Percentiles rank a stretch among this genome's conserved stretches.
phyloP scores from a whole-genome alignment of 2,797 vertebrate species.

The Benthosema pterotum region DNA sequence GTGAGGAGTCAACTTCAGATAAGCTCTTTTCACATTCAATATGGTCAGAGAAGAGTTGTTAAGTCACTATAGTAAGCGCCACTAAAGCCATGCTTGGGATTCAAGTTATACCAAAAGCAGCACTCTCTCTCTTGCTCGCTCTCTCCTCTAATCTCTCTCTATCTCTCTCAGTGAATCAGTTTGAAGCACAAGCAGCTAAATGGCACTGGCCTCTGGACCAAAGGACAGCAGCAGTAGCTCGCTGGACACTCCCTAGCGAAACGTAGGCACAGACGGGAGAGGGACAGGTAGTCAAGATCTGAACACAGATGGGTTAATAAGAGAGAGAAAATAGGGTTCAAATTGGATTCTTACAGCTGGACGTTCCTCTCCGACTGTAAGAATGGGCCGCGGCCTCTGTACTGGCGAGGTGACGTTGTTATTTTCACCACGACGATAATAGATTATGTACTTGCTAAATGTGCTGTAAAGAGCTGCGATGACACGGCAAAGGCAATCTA shows the following conservation, averaged over 20 bases:
- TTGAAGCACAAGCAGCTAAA: conserved; percentile 46
- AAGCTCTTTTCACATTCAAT: conserved; percentile 95
- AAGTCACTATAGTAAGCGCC: conserved; percentile 68
- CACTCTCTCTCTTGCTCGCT: conserved; percentile 53
- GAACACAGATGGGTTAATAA: conserved; percentile 24
- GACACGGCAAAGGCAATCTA: too few species aligned
- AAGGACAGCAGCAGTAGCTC: conserved; percentile 25
- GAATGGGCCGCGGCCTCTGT: conserved; percentile 55
- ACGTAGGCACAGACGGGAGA: conserved; percentile 69
- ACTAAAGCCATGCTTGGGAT: conserved; percentile 69
- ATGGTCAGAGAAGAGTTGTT: conserved; percentile 88
- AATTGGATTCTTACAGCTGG: conserved; percentile 7
- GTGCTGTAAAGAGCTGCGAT: too few species aligned
- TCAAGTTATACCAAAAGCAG: conserved; percentile 74
- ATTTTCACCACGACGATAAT: conserved; percentile 28
- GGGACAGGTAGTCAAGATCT: conserved; percentile 43
- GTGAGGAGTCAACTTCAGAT: conserved; percentile 84
- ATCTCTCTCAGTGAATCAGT: conserved; percentile 26
- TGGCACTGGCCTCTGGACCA: conserved; percentile 19
- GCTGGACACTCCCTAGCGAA: conserved; percentile 55
- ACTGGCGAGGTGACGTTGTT: conserved; percentile 55
- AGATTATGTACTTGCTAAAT: conserved; percentile 20
- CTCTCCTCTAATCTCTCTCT: conserved; percentile 30
- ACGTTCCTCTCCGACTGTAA: conserved; percentile 55
- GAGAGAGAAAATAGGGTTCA: conserved; percentile 38